Evolutionary conservation across 2,797 vertebrate genomes (phyloP), one percentile per base, ranked within the genome.

Genomic region (Myotis vivesi): DNA sequence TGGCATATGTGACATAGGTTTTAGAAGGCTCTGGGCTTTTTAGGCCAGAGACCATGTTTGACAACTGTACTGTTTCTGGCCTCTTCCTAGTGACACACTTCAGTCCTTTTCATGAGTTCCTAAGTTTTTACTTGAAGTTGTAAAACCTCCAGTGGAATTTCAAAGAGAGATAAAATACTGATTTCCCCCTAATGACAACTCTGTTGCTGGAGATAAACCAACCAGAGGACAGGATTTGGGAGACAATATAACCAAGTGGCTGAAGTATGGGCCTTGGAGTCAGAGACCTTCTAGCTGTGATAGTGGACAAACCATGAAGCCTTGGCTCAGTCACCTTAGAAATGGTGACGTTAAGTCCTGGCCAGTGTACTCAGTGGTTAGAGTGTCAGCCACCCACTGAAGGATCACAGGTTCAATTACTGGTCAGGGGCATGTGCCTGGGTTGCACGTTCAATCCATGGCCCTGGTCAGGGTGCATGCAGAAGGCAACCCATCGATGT

Each of bases 141-240:
- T 53, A 77, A 86, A 72, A 75, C 25, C 23, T 95, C 76, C 16
- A 85, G 57, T 77, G 90, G 17, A 95, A 88, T 76, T 82, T 69
- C 33, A 72, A 89, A 85, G 72, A 77, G 36, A 90, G 28, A 79
- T 51, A 95, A 68, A 36, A 68, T 51, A 33, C 77, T 79, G 28
- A 95, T 75, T 93, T 79, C 41, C 15, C n/a, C 30, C 85, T 84
- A 83, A 55, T 72, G 75, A 55, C 49, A 11, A 76, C 46, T 68
- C 38, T 64, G 28, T 41, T 53, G 46, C 15, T 77, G 89, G 71
- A 83, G 71, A 76, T 81, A 89, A 92, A 64, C 16, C 33, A 13
- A 73, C 19, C 49, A 11, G 38, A 83, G 8, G 30, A 22, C 2
- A n/a, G 53, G 23, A 68, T 16, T 30, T 73, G 59, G 53, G 94